phyloP scores from a whole-genome alignment of 2,888 invertebrate species.

The Icerya purchasi region DNA sequence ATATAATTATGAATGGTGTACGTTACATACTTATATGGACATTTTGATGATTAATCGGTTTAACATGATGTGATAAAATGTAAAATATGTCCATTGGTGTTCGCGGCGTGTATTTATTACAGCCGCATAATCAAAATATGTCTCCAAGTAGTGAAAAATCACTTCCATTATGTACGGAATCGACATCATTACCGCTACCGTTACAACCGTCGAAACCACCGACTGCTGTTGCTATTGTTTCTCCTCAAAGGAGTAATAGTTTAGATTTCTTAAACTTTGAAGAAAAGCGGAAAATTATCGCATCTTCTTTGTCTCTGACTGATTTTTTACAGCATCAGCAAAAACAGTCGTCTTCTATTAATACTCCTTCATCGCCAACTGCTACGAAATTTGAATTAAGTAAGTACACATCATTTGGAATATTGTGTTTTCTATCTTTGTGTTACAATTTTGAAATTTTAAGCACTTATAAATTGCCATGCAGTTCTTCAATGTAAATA shows the following conservation, averaged over 20 bases:
- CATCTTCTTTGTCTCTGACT: slow-evolving; percentile 64
- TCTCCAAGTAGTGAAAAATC: slow-evolving; percentile 12
- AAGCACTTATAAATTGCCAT: too few relatives aligned
- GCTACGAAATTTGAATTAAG: slow-evolving; percentile 19
- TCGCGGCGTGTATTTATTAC: slow-evolving; percentile 9
- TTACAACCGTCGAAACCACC: slow-evolving; percentile 15
- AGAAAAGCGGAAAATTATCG: slow-evolving; percentile 72
- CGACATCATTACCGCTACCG: slow-evolving; percentile 3
- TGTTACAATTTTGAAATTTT: not conserved
- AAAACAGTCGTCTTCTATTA: slow-evolving; percentile 31
- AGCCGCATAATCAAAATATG: slow-evolving; percentile 9
- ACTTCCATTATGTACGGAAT: slow-evolving; percentile 5
- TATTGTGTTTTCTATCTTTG: not conserved
- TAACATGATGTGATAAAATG: not conserved
- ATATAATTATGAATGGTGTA: too few relatives aligned
- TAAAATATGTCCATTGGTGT: slow-evolving; percentile 12
- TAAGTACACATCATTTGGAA: too few relatives aligned
- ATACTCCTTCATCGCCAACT: slow-evolving; percentile 20
- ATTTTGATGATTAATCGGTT: too few relatives aligned
- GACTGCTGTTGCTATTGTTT: slow-evolving; percentile 32
- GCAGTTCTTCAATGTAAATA: too few relatives aligned
- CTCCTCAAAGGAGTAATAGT: slow-evolving; percentile 56
- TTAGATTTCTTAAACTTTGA: slow-evolving; percentile 78
- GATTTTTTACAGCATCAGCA: slow-evolving; percentile 55
- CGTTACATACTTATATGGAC: too few relatives aligned